Evolutionary conservation across 2,888 invertebrate genomes (phyloP).

Genomic region (Drosophila percnosoma): DNA sequence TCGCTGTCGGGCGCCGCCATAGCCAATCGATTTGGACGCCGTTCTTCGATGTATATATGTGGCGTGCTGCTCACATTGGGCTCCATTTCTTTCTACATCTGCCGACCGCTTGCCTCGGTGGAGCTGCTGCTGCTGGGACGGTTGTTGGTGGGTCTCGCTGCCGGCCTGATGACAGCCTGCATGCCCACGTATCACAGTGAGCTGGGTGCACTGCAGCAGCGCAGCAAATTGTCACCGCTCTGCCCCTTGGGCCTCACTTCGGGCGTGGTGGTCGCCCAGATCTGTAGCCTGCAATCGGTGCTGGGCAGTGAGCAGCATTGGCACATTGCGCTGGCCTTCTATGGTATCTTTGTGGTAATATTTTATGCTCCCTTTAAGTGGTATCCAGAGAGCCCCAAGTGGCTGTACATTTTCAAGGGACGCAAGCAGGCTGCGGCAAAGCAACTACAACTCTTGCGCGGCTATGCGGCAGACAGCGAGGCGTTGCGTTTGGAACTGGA

Average conservation of each 20-base stretch:
- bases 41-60: conserved; percentile 87
- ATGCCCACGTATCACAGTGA: conserved; percentile 96
- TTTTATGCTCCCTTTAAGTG: conserved; percentile 88
- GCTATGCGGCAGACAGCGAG: conserved; percentile 82
- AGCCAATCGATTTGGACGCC: conserved; percentile 91
- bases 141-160: conserved; percentile 91
- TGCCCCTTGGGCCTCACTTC: conserved; percentile 86
- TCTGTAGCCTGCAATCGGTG: conserved; percentile 80
- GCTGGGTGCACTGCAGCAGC: conserved; percentile 90
- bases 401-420: conserved; percentile 89
- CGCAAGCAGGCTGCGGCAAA: conserved; percentile 87
- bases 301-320: conserved; percentile 88
- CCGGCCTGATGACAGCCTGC: conserved; percentile 93
- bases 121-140: conserved; percentile 92
- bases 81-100: conserved; percentile 88
- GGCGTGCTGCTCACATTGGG: conserved; percentile 89
- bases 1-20: conserved; percentile 92
- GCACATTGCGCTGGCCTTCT: conserved; percentile 91
- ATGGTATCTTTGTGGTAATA: conserved; percentile 88
- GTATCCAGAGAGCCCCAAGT: conserved; percentile 96
- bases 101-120: conserved; percentile 89
- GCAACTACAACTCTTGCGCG: conserved; percentile 89
- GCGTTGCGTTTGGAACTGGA: conserved; percentile 87
- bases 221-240: conserved; percentile 92
- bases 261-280: conserved; percentile 84